phyloP scores from a whole-genome alignment of 2,888 invertebrate genomes.

The Athalia circularis region DNA sequence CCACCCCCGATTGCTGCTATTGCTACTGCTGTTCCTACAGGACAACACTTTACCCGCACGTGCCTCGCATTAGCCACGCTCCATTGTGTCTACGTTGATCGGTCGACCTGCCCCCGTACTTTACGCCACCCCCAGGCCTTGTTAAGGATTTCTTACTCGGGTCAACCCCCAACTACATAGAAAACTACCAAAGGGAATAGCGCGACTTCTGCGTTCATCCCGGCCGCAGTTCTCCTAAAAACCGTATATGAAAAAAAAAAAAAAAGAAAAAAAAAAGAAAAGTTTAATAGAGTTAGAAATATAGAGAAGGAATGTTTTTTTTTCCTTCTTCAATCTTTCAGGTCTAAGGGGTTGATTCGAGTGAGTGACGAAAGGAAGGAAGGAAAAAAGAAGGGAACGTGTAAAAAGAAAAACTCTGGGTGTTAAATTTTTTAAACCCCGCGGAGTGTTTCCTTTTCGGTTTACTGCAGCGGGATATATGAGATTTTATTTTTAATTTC shows the following conservation, averaged over 20 bases:
- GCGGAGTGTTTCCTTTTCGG: background rate
- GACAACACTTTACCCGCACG: slow-evolving; percentile 27
- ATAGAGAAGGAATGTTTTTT: background rate
- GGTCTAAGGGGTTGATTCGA: background rate
- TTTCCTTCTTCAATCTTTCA: background rate
- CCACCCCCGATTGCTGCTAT: background rate
- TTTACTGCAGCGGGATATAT: background rate
- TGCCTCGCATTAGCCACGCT: slow-evolving; percentile 18
- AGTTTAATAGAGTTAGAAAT: background rate
- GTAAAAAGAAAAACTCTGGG: background rate
- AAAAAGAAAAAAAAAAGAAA: background rate
- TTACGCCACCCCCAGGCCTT: background rate
- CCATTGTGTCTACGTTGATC: slow-evolving; percentile 28
- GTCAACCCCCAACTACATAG: background rate
- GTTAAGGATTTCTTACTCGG: slow-evolving; percentile 13
- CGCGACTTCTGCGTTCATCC: no score
- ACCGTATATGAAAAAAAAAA: background rate
- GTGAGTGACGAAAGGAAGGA: background rate
- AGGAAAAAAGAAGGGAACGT: no score
- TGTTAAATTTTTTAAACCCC: slow-evolving; percentile 6
- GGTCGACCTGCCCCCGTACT: background rate
- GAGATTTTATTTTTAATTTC: background rate
- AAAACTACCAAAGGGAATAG: background rate
- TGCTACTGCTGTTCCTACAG: background rate
- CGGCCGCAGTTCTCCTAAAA: no score